These are phyloP conservation scores for Acanthopleura granulata DNA, from an alignment of 2,888 invertebrate genomes.

Conservation along the genomic window DNA sequence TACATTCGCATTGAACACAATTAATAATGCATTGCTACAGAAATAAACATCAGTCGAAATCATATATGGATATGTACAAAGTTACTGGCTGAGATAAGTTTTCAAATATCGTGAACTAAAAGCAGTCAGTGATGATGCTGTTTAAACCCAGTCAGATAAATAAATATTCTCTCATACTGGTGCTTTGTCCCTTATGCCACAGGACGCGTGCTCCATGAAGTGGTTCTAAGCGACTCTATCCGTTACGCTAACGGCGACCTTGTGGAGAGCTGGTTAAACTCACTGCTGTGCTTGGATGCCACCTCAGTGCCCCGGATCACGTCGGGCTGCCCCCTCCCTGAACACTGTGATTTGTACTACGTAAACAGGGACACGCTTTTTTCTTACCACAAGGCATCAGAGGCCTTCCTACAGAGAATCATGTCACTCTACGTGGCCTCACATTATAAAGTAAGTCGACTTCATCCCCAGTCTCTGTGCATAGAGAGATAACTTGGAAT, in stretches of 20 bases:
- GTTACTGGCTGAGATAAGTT: no score
- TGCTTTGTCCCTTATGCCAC: background rate
- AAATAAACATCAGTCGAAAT: no score
- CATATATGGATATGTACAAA: no score
- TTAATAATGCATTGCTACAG: no score
- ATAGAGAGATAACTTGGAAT: no score
- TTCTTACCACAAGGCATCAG: slow-evolving; percentile 90
- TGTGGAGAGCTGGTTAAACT: slow-evolving; percentile 92
- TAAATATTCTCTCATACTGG: no score
- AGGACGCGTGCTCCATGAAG: slow-evolving; percentile 71
- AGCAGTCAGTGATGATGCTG: no score
- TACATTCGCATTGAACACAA: no score
- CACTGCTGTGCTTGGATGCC: slow-evolving; percentile 91
- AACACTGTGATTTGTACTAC: slow-evolving; percentile 83
- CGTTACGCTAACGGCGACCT: slow-evolving; percentile 87
- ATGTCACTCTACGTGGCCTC: slow-evolving; percentile 96
- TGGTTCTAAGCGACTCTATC: slow-evolving; percentile 92
- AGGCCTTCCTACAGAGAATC: slow-evolving; percentile 88
- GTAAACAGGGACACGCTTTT: slow-evolving; percentile 89
- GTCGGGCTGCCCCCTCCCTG: slow-evolving; percentile 90
- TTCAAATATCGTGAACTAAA: no score
- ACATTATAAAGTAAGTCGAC: slow-evolving; percentile 85
- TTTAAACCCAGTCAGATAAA: no score
- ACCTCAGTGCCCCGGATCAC: slow-evolving; percentile 76
- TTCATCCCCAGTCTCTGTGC: no score